phyloP scores from a whole-genome alignment of 2,113 vertebrate genomes.

The Oophaga pumilio region DNA sequence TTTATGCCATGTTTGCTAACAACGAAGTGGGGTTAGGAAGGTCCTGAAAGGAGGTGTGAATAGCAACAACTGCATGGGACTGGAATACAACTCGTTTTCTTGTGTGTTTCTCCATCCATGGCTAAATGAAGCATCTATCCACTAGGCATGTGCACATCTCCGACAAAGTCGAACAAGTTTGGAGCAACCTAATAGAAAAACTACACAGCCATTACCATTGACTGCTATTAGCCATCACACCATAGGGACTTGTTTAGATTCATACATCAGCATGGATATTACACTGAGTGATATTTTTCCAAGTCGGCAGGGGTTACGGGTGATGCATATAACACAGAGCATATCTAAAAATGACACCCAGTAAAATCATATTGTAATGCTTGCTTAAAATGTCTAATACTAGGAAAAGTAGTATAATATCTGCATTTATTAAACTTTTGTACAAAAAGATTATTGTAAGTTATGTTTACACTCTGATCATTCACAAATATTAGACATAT shows the following conservation, averaged over 20 bases:
- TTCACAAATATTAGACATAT: neutral
- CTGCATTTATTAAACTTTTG: conserved; percentile 2
- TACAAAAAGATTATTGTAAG: neutral
- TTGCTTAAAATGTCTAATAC: conserved; percentile 13
- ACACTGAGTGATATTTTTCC: neutral
- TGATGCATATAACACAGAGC: neutral
- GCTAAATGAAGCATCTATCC: conserved; percentile 8
- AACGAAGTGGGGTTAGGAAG: conserved; percentile 39
- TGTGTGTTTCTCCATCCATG: conserved; percentile 19
- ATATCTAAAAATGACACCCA: neutral
- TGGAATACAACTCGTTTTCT: conserved; percentile 25
- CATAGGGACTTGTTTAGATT: neutral
- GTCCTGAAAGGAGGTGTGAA: conserved; percentile 19
- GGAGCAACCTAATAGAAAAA: neutral
- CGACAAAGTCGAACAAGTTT: conserved; percentile 30
- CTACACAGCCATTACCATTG: neutral
- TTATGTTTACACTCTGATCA: neutral
- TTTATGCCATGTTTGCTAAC: conserved; percentile 51
- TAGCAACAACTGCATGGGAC: conserved; percentile 6
- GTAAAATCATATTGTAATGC: neutral
- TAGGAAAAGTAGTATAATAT: neutral
- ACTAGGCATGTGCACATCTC: conserved; percentile 9
- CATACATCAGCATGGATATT: neutral
- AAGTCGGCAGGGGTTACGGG: neutral
- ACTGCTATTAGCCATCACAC: neutral